These are phyloP conservation scores for Propithecus perrieri DNA, from an alignment of 2,797 vertebrate species.

Conservation along the genomic window DNA sequence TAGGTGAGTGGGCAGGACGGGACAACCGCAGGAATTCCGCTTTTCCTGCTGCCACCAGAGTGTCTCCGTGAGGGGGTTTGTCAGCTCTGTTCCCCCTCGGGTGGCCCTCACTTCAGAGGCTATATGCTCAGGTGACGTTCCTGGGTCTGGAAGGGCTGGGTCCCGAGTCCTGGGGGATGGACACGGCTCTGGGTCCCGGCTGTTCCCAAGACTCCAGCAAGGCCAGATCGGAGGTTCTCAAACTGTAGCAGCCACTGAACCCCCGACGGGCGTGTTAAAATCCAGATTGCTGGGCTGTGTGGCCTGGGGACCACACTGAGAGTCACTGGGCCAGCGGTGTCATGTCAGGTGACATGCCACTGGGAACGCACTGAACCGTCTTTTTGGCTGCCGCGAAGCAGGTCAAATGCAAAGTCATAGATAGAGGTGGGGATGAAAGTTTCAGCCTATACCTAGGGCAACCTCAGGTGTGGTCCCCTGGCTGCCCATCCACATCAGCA, in stretches of 20 bases:
- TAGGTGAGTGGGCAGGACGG: neutral
- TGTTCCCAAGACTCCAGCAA: accelerated
- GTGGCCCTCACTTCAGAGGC: accelerated
- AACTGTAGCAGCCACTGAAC: neutral
- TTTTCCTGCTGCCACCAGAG: neutral
- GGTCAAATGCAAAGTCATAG: neutral
- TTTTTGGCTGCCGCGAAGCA: accelerated
- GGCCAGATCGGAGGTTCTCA: neutral
- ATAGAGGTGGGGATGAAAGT: neutral
- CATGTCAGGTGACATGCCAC: neutral
- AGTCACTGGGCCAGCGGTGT: no score
- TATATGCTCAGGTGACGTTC: accelerated
- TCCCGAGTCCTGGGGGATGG: neutral
- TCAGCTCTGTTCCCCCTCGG: accelerated
- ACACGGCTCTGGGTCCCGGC: neutral
- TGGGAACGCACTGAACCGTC: neutral
- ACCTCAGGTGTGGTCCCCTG: neutral
- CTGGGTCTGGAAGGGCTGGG: neutral
- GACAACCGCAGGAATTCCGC: neutral
- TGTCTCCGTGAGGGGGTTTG: neutral
- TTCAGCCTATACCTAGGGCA: neutral
- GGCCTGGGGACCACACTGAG: neutral
- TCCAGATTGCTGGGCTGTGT: accelerated
- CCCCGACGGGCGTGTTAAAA: accelerated
- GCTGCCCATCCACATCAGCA: neutral